Evolutionary conservation across 2,113 vertebrate genomes (phyloP).

Genomic region (Gavia stellata): DNA sequence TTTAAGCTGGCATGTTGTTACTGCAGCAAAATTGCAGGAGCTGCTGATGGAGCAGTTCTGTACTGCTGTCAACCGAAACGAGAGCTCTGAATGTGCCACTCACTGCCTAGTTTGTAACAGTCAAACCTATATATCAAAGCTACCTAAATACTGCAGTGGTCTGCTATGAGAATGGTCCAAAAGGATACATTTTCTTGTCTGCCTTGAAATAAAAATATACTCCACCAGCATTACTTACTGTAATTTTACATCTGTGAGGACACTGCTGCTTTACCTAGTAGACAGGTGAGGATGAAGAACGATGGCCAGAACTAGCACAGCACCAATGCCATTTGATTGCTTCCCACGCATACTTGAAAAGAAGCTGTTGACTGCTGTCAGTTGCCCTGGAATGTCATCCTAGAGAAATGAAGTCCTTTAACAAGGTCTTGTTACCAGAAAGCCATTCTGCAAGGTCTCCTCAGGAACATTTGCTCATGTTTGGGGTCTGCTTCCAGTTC

Average conservation of each 20-base stretch:
- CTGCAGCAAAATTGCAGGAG: not conserved
- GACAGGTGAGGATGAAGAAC: not conserved
- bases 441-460: not conserved
- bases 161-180: not conserved
- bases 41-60: not conserved
- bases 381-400: not conserved
- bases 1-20: not conserved
- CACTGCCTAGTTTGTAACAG: not conserved
- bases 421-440: not conserved
- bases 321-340: not conserved
- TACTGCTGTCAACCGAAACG: not conserved
- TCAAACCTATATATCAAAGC: not conserved
- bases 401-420: not conserved
- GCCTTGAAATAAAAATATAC: not conserved
- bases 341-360: not conserved
- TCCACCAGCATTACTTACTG: not conserved
- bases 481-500: not conserved
- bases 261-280: not conserved
- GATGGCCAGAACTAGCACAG: accelerated
- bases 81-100: not conserved
- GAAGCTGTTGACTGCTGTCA: not conserved
- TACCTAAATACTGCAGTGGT: not conserved
- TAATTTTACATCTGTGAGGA: not conserved
- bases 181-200: not conserved
- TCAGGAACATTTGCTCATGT: not conserved